phyloP scores from a whole-genome alignment of 2,888 invertebrate species.

The Amphipoea oculea region DNA sequence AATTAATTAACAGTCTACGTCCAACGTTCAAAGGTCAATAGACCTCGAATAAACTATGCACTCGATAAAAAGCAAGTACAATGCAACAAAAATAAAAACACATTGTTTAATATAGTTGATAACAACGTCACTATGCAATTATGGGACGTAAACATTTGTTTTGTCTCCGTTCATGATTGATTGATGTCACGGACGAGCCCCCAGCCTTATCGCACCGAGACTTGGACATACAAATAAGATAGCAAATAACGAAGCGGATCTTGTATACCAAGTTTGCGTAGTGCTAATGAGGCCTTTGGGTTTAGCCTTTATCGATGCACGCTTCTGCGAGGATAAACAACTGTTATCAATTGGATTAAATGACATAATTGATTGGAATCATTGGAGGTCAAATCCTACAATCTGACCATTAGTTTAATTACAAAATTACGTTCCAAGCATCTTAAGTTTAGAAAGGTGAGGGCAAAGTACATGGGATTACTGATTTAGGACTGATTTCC shows the following conservation, averaged over 20 bases:
- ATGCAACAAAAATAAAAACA: slow-evolving; percentile 68
- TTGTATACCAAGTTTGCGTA: slow-evolving; percentile 54
- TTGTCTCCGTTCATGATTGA: slow-evolving; percentile 80
- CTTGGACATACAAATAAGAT: slow-evolving; percentile 62
- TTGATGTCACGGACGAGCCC: slow-evolving; percentile 90
- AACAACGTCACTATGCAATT: slow-evolving; percentile 83
- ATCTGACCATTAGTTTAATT: slow-evolving; percentile 29
- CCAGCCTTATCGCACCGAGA: slow-evolving; percentile 79
- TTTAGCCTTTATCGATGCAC: slow-evolving; percentile 50
- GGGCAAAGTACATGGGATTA: neutral
- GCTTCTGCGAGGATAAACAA: slow-evolving; percentile 44
- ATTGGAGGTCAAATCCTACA: slow-evolving; percentile 28
- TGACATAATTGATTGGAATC: slow-evolving; percentile 43
- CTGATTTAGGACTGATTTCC: neutral
- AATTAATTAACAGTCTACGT: slow-evolving; percentile 54
- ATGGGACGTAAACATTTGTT: slow-evolving; percentile 83
- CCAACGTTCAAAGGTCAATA: slow-evolving; percentile 73
- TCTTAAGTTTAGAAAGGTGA: slow-evolving; percentile 8
- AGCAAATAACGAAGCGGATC: slow-evolving; percentile 76
- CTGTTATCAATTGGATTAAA: slow-evolving; percentile 37
- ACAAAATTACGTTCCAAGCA: neutral
- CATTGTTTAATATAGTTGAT: slow-evolving; percentile 53
- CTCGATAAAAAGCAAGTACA: slow-evolving; percentile 65
- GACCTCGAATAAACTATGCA: slow-evolving; percentile 68
- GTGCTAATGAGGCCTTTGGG: slow-evolving; percentile 58